Percentiles rank a stretch among this genome's conserved stretches.
phyloP scores from a whole-genome alignment of 2,113 vertebrate genomes.

The Chaetodon auriga region DNA sequence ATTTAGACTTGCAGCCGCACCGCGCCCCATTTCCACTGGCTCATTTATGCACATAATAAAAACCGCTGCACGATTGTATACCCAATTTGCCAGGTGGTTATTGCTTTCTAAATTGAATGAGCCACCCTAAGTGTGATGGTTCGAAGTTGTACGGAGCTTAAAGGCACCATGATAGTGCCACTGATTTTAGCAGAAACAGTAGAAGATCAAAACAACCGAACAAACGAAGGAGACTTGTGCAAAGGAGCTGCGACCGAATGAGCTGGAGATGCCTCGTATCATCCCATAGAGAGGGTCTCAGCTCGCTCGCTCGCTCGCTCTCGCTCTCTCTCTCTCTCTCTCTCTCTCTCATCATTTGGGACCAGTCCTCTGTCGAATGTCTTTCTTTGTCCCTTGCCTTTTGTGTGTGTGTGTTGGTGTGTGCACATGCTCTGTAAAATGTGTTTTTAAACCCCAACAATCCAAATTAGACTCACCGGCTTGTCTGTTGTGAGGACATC shows the following conservation, averaged over 20 bases:
- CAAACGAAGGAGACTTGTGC: conserved; percentile 44
- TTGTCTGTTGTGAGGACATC: conserved; percentile 15
- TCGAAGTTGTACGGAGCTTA: conserved; percentile 69
- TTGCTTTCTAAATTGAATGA: conserved; percentile 82
- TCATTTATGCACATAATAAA: conserved; percentile 81
- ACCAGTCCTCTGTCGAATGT: conserved; percentile 46
- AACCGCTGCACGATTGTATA: conserved; percentile 71
- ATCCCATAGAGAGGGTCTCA: conserved; percentile 20
- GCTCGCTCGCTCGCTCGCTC: neutral
- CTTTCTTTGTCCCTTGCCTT: conserved; percentile 38
- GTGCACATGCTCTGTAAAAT: conserved; percentile 15
- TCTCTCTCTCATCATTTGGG: conserved; percentile 23
- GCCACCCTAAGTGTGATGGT: conserved; percentile 78
- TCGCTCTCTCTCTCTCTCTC: neutral
- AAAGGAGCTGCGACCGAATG: conserved; percentile 24
- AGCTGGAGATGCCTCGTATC: conserved; percentile 26
- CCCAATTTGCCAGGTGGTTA: conserved; percentile 82
- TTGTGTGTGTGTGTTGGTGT: conserved; percentile 16
- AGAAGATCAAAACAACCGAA: conserved; percentile 58
- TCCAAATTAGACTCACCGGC: conserved; percentile 27
- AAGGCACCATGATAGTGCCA: conserved; percentile 66
- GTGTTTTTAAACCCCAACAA: neutral
- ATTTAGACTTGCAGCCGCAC: conserved; percentile 61
- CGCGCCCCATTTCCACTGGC: conserved; percentile 71
- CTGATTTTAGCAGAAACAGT: conserved; percentile 60